Conservation (phyloP, 1,140 invertebrate genomes). For the Philopotamus ludificatus region DNA sequence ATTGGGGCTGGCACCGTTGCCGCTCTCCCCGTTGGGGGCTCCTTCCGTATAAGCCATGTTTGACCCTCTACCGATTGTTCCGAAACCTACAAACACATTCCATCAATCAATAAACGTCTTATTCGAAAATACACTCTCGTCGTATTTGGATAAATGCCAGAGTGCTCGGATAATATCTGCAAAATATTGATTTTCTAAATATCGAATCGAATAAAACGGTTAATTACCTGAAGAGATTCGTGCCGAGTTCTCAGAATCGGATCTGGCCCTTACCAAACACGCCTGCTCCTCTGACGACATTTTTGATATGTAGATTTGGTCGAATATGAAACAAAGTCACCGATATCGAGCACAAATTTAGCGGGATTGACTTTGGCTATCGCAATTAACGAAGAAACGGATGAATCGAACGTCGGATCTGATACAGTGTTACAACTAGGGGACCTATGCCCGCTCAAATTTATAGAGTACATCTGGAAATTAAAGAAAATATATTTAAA, state of each 20-base stretch:
- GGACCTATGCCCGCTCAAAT: neutral
- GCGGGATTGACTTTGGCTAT: neutral
- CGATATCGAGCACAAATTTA: neutral
- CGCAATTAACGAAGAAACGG: neutral
- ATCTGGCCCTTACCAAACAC: conserved; percentile 52
- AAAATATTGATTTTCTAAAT: neutral
- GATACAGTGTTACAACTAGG: neutral
- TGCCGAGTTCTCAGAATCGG: conserved; percentile 53
- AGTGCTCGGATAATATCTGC: neutral
- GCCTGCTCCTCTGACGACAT: conserved; percentile 51
- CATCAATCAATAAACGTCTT: neutral
- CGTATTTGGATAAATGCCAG: neutral
- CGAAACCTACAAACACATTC: conserved; percentile 32
- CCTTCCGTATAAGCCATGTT: conserved; percentile 39
- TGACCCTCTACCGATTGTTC: conserved; percentile 29
- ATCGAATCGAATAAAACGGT: neutral
- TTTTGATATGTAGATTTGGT: neutral
- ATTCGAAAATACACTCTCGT: neutral
- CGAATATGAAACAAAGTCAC: neutral
- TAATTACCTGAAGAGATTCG: conserved; percentile 42
- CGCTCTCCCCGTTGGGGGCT: neutral
- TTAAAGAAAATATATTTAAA: neutral
- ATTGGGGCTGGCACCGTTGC: conserved; percentile 42
- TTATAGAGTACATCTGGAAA: conserved; percentile 12
- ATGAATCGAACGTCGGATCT: neutral